phyloP scores from a whole-genome alignment of 2,797 vertebrate species.

The Tolypeutes matacus region DNA sequence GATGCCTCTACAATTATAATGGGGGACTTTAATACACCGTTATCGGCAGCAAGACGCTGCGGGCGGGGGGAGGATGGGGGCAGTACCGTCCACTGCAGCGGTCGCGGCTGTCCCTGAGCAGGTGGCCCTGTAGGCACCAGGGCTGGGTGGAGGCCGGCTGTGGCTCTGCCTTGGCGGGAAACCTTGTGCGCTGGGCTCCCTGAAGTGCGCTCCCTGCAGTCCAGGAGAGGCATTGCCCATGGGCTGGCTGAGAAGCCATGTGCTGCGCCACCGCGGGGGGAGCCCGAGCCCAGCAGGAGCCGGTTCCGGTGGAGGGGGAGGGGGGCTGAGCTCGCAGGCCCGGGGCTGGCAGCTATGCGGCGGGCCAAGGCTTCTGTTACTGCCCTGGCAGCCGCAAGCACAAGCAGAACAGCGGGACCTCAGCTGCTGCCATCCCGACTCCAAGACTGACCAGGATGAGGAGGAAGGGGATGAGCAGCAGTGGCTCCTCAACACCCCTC shows the following conservation, averaged over 20 bases:
- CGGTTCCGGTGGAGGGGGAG: slow-evolving; percentile 3
- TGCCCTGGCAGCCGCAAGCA: slow-evolving; percentile 81
- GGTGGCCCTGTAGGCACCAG: background rate
- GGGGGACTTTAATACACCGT: no score
- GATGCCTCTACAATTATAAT: no score
- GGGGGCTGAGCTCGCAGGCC: slow-evolving; percentile 40
- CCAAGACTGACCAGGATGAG: no score
- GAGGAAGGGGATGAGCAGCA: no score
- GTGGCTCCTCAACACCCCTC: slow-evolving; percentile 85
- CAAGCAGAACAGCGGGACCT: no score
- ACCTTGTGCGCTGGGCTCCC: background rate
- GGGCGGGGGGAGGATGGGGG: slow-evolving; percentile 70
- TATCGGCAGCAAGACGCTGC: no score
- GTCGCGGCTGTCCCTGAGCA: slow-evolving; percentile 33
- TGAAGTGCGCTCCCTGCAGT: slow-evolving; percentile 66
- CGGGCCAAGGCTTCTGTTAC: slow-evolving; percentile 69
- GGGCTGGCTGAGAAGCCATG: slow-evolving; percentile 87
- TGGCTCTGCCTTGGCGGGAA: slow-evolving; percentile 60
- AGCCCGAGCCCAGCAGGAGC: slow-evolving; percentile 46
- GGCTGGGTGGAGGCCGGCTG: background rate
- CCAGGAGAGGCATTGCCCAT: slow-evolving; percentile 74
- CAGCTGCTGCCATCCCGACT: slow-evolving; percentile 76
- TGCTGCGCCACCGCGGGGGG: slow-evolving; percentile 75
- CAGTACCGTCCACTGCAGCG: background rate
- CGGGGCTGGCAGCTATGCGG: slow-evolving; percentile 48